Base-by-base conservation (phyloP, 2,888 invertebrate species). In the Troilus luridus region DNA sequence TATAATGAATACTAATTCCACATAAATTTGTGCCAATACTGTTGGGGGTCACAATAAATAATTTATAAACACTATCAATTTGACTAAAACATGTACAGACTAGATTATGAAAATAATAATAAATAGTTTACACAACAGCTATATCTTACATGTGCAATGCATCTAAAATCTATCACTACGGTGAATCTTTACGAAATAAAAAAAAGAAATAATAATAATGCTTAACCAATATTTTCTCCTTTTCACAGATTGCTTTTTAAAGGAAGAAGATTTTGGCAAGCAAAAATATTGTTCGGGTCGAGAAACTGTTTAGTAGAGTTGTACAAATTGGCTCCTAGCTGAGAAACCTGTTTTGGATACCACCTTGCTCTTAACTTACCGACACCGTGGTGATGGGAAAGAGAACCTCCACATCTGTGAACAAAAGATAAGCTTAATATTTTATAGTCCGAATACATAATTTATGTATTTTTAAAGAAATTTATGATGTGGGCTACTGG, bases 361-460 rank as follows among this genome's bases (percentile, higher is more conserved):
- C 98, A 99, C 93, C 96, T 96, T 93, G 97, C 97, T 27, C 99
- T 96, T 91, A 97, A 95, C 94, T 99, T 99, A 0, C 99, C 99
- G 21, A 99, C 97, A 0, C 99, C 99, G 94, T 99, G 99, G 94
- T 99, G 99, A 94, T 99, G 99, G 0, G 99, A 99, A 93, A 99
- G 96, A 92, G 98, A 98, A 93, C 98, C 98, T 17, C 98, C 92
- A 24, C 91, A 92, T 17, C 91, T 90, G 62, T 12, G 77, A 90
- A 67, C 24, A 67, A 67, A 67, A 24, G 11, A 3, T 24, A 12
- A 24, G 24, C 10, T 14, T 24, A 67, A 24, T 24, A 41, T 41
- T 41, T 41, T 41, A 41, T 41, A 3, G 41, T 41, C 41, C 41
- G 41, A 41, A 41, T 41, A 41, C 41, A 41, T 41, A 41, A 41